Evolutionary conservation across 2,797 vertebrate genomes (phyloP).

Genomic region (Spheniscus humboldti): DNA sequence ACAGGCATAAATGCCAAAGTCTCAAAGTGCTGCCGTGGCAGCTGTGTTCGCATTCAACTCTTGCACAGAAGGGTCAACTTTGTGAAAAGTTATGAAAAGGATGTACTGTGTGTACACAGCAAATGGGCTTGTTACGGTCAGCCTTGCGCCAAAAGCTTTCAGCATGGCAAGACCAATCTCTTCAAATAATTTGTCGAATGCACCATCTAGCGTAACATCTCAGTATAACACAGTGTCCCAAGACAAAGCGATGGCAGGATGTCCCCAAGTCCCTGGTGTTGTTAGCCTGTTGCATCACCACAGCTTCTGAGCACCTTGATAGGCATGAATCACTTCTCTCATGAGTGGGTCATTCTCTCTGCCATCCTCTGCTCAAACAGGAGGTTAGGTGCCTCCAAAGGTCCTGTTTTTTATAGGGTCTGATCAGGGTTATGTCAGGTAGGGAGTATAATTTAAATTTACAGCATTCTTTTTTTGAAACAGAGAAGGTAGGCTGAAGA

Average conservation of each 20-base stretch:
- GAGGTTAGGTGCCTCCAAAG: background rate
- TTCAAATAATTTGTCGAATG: background rate
- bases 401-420: background rate
- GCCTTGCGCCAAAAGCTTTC: rapidly evolving
- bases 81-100: background rate
- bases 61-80: background rate
- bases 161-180: background rate
- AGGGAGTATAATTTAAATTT: background rate
- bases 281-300: rapidly evolving
- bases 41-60: background rate
- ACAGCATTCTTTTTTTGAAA: background rate
- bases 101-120: background rate
- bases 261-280: too few species aligned
- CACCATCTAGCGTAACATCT: conserved; percentile 38
- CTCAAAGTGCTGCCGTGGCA: background rate
- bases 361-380: background rate
- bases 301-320: background rate
- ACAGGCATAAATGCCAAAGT: background rate
- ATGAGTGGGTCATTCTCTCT: background rate
- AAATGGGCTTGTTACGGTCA: background rate
- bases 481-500: background rate
- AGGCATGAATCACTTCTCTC: background rate
- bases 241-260: background rate
- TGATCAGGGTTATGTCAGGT: background rate
- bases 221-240: background rate